Conservation (phyloP, 2,113 vertebrate genomes). For the Hypomesus transpacificus region DNA sequence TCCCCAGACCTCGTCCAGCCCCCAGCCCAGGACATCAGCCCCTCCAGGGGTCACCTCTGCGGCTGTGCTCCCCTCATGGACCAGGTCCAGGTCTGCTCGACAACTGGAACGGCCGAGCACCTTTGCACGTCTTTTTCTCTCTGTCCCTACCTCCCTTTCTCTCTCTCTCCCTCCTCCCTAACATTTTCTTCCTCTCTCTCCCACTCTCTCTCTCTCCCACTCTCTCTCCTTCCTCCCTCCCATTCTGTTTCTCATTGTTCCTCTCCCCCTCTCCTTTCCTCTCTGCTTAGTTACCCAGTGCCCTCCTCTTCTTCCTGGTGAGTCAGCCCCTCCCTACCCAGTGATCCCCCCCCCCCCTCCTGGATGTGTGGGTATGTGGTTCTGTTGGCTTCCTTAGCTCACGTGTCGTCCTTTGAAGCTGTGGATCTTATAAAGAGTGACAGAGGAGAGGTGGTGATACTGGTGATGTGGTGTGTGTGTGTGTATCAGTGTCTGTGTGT, state of each 20-base stretch:
- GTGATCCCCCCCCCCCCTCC: no score
- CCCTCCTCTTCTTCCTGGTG: background rate
- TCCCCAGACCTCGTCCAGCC: background rate
- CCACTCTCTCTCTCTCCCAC: background rate
- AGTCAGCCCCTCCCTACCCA: background rate
- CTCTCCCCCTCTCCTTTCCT: background rate
- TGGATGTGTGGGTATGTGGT: no score
- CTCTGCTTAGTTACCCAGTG: background rate
- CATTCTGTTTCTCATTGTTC: no score
- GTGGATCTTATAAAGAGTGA: background rate
- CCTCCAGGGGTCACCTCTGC: background rate
- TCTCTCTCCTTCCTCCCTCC: background rate
- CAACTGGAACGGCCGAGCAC: background rate
- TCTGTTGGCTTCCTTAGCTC: background rate
- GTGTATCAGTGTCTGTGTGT: background rate
- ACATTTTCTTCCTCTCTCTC: background rate
- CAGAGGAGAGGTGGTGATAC: background rate
- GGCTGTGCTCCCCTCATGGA: background rate
- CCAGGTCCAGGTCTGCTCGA: background rate
- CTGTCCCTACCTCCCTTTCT: no score
- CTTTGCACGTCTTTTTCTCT: background rate
- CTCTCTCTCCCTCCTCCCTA: background rate
- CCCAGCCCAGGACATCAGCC: background rate
- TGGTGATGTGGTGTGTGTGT: no score
- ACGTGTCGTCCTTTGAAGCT: background rate